Base-by-base conservation (phyloP, 2,888 invertebrate species). In the Cyaniris semiargus region DNA sequence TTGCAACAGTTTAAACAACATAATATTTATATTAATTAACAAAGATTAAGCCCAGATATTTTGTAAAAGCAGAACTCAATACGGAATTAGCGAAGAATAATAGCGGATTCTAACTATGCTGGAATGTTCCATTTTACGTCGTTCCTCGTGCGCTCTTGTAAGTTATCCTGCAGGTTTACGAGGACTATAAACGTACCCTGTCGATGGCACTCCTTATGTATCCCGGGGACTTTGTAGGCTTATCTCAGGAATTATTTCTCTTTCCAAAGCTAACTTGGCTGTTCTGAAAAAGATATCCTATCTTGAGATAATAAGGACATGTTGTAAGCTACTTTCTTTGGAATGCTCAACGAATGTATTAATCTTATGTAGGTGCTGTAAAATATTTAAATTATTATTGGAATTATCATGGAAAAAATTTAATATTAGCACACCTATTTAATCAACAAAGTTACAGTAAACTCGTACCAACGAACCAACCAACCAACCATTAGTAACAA, bases 101-200 rank as follows among this genome's bases (percentile, higher is more conserved):
- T 66, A 23, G 66, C 27, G 66, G 66, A 77, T 79, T 79, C 78
- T 72, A 79, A 78, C 79, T 83, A 85, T 82, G 82, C 83, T 85
- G 86, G 86, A 87, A 86, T 86, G 85, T 86, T 85, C 88, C 85
- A 86, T 83, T 87, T 87, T 87, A 87, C 86, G 86, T 84, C 82
- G 84, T 85, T 84, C 84, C 85, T 86, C 87, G 87, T 86, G 87
- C 89, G 86, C 85, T 85, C 86, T 88, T 88, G 87, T 85, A 86
- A 89, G 87, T 89, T 90, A 89, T 89, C 84, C 86, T 85, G 83
- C 83, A 86, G 85, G 85, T 89, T 91, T 90, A 91, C 88, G 86
- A 86, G 86, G 80, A 83, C 87, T 87, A 89, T 91, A 90, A 90
- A 89, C 86, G 84, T 87, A 88, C 87, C 86, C 83, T 81, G 83